Evolutionary conservation across 2,888 invertebrate species (phyloP).

Genomic region (Thereva unica): DNA sequence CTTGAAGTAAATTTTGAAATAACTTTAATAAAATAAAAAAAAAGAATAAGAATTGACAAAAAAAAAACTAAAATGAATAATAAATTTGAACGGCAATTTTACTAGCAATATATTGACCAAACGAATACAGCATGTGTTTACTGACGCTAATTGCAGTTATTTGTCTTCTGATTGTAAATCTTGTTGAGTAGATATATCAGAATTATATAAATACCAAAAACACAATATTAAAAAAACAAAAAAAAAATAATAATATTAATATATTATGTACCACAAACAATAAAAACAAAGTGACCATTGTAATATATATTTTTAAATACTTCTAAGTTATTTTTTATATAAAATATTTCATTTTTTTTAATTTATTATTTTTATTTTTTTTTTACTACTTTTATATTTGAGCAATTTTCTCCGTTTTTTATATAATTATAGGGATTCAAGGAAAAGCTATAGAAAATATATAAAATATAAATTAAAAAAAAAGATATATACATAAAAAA

Average conservation of each 20-base stretch:
- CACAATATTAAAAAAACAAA: conserved; percentile 40
- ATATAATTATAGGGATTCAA: conserved; percentile 40
- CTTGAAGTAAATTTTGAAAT: too few species aligned
- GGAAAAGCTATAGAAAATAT: conserved; percentile 25
- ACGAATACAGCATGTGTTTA: conserved; percentile 38
- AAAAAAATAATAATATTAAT: conserved; percentile 24
- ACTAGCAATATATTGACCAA: conserved; percentile 29
- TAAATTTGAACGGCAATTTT: conserved; percentile 21
- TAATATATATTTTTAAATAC: conserved; percentile 28
- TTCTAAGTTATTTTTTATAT: conserved; percentile 17
- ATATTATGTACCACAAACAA: conserved; percentile 51
- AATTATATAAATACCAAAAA: conserved; percentile 48
- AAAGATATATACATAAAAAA: conserved; percentile 30
- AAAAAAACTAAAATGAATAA: conserved; percentile 1
- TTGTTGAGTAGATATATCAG: conserved; percentile 59
- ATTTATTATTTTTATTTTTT: neutral
- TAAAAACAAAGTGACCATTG: conserved; percentile 33
- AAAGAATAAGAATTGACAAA: neutral
- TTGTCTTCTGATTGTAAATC: conserved; percentile 59
- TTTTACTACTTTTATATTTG: too few species aligned
- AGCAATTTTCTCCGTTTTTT: conserved; percentile 33
- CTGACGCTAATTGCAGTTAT: conserved; percentile 56
- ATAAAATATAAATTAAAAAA: conserved; percentile 21
- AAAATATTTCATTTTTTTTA: conserved; percentile 5
- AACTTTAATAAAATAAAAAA: neutral